Base-by-base conservation (phyloP, 2,113 vertebrate genomes). In the Scalopus aquaticus region DNA sequence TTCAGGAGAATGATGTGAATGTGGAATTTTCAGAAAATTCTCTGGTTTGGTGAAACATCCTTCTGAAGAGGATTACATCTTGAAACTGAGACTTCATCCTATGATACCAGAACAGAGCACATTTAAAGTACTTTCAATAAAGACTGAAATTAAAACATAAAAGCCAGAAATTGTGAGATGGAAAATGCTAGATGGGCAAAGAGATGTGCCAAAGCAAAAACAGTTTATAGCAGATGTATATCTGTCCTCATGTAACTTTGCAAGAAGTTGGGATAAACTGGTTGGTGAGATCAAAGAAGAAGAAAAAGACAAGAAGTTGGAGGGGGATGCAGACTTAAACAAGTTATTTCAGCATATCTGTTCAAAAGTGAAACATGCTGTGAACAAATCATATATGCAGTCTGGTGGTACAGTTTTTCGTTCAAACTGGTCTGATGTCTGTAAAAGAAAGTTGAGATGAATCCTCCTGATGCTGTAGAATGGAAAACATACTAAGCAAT, bases 371-470 rank as follows among this genome's bases (percentile, higher is more conserved):
- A 99, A 99, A 96, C 99, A 99, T 83, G 99, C 99, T 97, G 99
- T 99, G 99, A 99, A 99, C 98, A 99, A 99, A 97, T 99, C 99
- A 0, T 99, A 99, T 91, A 99, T 99, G 99, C 99, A 99, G 98
- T 99, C 99, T n/a, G 99, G 99, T 88, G 99, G 99, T 44, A 99
- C 99, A 2, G 99, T 99, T 97, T 98, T 99, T 96, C 99, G 99
- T 98, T 99, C 99, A 96, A 99, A 99, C 98, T 99, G 99, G 99
- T 98, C 97, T 80, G 99, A 99, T 79, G 99, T 99, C 89, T 99
- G 99, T 90, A 99, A 99, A 98, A 98, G 98, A 99, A 98, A 98
- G 99, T 99, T 96, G 99, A 99, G 11, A 98, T 99, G 90, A 99
- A 98, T 97, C 99, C 99, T 92, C 99, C 99, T 72, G 99, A 99